Base-by-base conservation (phyloP, 2,797 vertebrate genomes). In the Ptychadena robeensis region DNA sequence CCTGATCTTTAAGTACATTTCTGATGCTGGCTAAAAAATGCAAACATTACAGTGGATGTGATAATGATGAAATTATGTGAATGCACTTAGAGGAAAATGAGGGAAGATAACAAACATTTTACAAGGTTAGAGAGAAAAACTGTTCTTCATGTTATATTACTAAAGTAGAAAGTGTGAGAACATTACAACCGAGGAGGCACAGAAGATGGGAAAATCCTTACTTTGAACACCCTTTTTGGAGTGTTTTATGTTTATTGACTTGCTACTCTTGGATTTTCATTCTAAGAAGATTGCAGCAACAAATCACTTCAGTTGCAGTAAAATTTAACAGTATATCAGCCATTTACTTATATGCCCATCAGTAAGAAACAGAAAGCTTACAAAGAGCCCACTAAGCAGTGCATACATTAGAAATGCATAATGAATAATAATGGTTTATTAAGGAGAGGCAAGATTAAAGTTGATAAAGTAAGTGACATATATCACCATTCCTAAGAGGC, bases 171-270 rank as follows among this genome's bases (percentile, higher is more conserved):
- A 61, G 72, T 61, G 31, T 73, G 28, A 73, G 53, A 25, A 53
- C 72, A 59, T 31, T 31, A 34, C 44, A 53, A 73, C 34, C 63
- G 14, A 75, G 34, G n/a, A 59, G 44, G 6, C 28, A 74, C n/a
- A 35, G 4, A 25, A 61, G 12, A 74, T 22, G 22, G 53, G 37
- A 53, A 28, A 75, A 75, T 63, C 73, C 34, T 28, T 28, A 63
- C n/a, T 37, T 64, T 37, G n/a, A 66, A 77, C 63, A 44, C 27
- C 44, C 3, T 31, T 38, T 75, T 65, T 65, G 35, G 15, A 44
- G 18, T 44, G 35, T 40, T 77, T 77, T 66, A 76, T 76, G 74
- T 66, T 63, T 38, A 44, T 77, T 65, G 35, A 28, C 15, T 40
- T 77, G 25, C 18, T 22, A 53, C 44, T 63, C n/a, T 61, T 61